Percentiles rank a stretch among this genome's conserved stretches.
phyloP scores from a whole-genome alignment of 2,113 vertebrate genomes.

The Pseudorasbora parva region DNA sequence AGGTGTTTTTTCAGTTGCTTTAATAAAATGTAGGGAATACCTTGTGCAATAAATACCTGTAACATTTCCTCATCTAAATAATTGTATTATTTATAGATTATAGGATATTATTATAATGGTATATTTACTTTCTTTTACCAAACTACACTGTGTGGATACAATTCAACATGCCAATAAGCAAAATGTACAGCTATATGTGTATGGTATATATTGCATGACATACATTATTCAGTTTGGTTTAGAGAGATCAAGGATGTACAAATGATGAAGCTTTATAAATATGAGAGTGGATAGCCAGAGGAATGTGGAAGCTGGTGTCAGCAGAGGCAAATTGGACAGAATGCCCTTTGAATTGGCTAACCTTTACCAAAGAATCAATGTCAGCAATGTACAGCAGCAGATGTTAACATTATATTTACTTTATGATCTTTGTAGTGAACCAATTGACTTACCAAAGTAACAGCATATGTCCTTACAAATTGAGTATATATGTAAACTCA shows the following conservation, averaged over 20 bases:
- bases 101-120: neutral
- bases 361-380: slow-evolving; percentile 39
- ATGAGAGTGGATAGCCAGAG: neutral
- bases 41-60: neutral
- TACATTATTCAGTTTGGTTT: neutral
- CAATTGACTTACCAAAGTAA: neutral
- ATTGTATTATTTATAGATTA: neutral
- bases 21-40: neutral
- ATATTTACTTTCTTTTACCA: neutral
- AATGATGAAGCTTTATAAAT: neutral
- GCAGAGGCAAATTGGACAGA: slow-evolving; percentile 4
- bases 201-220: neutral
- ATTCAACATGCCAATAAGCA: neutral
- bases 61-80: neutral
- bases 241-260: neutral
- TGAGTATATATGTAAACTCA: neutral
- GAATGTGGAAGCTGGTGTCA: slow-evolving; percentile 6
- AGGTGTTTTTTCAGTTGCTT: neutral
- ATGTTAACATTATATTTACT: neutral
- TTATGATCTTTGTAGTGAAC: slow-evolving; percentile 7
- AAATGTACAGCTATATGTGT: neutral
- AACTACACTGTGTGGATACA: neutral
- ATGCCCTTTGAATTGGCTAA: slow-evolving; percentile 10
- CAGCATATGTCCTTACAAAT: neutral
- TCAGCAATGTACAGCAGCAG: slow-evolving; percentile 41